Base-by-base conservation (phyloP, 2,113 vertebrate species). In the Rissa tridactyla region DNA sequence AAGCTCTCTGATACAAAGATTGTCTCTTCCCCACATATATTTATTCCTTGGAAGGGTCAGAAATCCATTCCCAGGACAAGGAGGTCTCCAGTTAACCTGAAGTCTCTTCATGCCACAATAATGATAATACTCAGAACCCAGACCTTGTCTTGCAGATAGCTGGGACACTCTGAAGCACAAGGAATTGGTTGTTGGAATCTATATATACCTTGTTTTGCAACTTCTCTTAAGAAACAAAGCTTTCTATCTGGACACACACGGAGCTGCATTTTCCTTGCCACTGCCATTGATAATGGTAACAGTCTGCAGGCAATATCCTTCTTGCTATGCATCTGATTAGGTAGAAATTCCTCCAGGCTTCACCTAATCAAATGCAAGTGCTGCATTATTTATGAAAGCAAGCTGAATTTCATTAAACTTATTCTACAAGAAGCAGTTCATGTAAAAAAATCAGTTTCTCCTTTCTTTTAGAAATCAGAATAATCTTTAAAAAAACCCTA, bases 361-460 rank as follows among this genome's bases (percentile, higher is more conserved):
- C 93, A 92, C 91, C 91, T 97, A 96, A 97, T 96, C 84, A 95
- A 81, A 96, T 80, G 78, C 79, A 94, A 98, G 83, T 79, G 68
- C 36, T 98, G 95, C 95, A 98, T 97, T 98, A 98, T 97, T 98
- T 97, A 98, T 97, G 97, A 97, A 97, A 97, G 90, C 77, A 95
- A 97, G 95, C 73, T 93, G 97, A 96, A 98, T 97, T 96, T 97
- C 96, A 98, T 96, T 94, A 94, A 97, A 96, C 75, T 57, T 81
- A 65, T 60, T 96, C 88, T 95, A 73, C 82, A 95, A 96, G 58
- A 89, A 88, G 51, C 81, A 93, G 90, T 55, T 86, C 29, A 49
- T 84, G 66, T 76, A 80, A 97, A 90, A 61, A 86, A 83, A 86
- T 55, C 44, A 87, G 13, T 68, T 96, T 96, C 71, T 94, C 26